These are phyloP conservation scores for Spodoptera frugiperda DNA, from an alignment of 1,140 invertebrate species.

Conservation along the genomic window DNA sequence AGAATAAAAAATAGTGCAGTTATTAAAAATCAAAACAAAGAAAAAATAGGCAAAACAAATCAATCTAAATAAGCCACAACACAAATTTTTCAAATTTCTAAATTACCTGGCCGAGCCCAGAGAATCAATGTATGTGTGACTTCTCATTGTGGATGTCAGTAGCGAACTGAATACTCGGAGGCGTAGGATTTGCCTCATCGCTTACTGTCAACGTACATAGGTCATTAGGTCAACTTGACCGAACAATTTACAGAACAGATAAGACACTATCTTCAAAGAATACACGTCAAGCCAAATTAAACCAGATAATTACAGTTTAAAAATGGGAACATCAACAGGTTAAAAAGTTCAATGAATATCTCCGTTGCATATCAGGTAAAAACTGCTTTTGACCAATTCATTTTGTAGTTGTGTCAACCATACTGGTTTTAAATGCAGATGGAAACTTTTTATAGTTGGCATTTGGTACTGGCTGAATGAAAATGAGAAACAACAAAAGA, in stretches of 20 bases:
- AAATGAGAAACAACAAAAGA: background rate
- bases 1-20: constrained; percentile 10
- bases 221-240: constrained; percentile 73
- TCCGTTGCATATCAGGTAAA: constrained; percentile 8
- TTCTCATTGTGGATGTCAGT: constrained; percentile 82
- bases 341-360: constrained; percentile 40
- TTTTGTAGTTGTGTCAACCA: background rate
- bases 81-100: constrained; percentile 41
- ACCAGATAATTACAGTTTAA: constrained; percentile 29
- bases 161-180: constrained; percentile 76
- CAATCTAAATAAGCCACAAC: constrained; percentile 45
- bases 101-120: constrained; percentile 82
- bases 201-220: constrained; percentile 82
- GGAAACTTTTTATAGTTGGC: background rate
- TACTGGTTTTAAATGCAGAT: background rate
- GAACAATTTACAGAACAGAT: constrained; percentile 34
- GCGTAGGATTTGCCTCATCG: constrained; percentile 81
- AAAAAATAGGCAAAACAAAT: constrained; percentile 7
- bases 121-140: constrained; percentile 81
- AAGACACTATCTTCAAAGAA: constrained; percentile 19
- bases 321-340: constrained; percentile 29
- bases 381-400: constrained; percentile 25
- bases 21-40: background rate
- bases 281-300: constrained; percentile 10
- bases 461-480: background rate